These are phyloP conservation scores for Oceanites oceanicus DNA, from an alignment of 2,113 vertebrate genomes.

Conservation along the genomic window DNA sequence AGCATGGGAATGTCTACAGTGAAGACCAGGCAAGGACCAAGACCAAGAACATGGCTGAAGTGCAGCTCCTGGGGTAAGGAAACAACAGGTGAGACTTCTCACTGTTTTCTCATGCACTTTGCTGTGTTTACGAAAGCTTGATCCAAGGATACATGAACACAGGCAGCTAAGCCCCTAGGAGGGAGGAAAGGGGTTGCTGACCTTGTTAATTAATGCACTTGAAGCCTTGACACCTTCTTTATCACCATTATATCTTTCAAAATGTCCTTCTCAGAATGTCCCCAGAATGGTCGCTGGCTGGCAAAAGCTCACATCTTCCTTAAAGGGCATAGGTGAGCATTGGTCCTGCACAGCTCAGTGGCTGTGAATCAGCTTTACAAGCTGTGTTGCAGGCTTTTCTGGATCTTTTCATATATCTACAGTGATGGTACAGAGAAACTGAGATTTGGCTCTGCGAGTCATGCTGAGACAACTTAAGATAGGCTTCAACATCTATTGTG, in stretches of 20 bases:
- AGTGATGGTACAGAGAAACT: neutral
- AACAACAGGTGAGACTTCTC: neutral
- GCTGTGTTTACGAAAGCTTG: neutral
- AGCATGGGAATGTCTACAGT: neutral
- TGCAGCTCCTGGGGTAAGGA: neutral
- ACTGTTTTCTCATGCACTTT: neutral
- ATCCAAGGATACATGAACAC: neutral
- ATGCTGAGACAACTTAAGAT: neutral
- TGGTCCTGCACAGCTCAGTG: neutral
- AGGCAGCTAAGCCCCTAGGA: neutral
- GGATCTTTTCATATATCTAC: neutral
- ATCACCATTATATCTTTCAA: neutral
- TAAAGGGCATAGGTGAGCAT: neutral
- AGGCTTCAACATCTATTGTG: neutral
- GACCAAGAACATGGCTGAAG: neutral
- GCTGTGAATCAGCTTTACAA: neutral
- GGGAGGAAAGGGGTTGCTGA: neutral
- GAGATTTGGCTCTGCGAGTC: neutral
- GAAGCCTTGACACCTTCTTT: neutral
- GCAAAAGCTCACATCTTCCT: neutral
- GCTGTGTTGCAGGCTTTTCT: neutral
- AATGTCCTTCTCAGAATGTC: neutral
- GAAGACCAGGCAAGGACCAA: neutral
- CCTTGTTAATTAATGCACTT: neutral
- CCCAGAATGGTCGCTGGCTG: fast-evolving